Evolutionary conservation across 2,888 invertebrate species (phyloP), one percentile per base, ranked within the genome.

Genomic region (Tenthredo mesomela): DNA sequence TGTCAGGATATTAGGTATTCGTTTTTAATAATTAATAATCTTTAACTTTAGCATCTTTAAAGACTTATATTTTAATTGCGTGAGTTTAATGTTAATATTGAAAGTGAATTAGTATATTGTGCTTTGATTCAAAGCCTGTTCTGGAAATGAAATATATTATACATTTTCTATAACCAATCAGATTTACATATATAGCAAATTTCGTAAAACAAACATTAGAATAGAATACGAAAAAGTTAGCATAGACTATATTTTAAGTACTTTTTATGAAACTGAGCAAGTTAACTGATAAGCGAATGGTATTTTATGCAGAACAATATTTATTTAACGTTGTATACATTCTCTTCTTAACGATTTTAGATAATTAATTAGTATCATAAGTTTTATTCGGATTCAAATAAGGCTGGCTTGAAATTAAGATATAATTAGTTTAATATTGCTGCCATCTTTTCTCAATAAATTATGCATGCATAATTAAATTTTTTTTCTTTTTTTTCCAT

Each of bases 221-320:
- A 85, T 90, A 88, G 82, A 89, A 87, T 86, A 89, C 89, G 87
- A 90, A 90, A 91, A 91, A 88, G 88, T 87, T 91, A 92, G 91
- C 86, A 89, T 92, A 91, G 90, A 89, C 87, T 90, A 89, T 92
- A 92, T 91, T 92, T 91, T 91, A 92, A 90, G 91, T 92, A 92
- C 90, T 90, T 91, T 89, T 87, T 91, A 89, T 88, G 86, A 89
- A 87, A 89, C 85, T 86, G 87, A 88, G 86, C 85, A 86, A 87
- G 87, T 86, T 88, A 88, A 78, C 87, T 88, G 84, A 87, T 90
- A 91, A 91, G 89, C 88, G 88, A 89, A 88, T 86, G 87, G 88
- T 90, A 91, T 87, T 90, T 89, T 89, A 89, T 86, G 84, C 87
- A 87, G 88, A 88, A 88, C 87, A 89, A 87, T 91, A 91, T 91